phyloP scores from a whole-genome alignment of 2,797 vertebrate species.

The Enteromius afrohamiltoni region DNA sequence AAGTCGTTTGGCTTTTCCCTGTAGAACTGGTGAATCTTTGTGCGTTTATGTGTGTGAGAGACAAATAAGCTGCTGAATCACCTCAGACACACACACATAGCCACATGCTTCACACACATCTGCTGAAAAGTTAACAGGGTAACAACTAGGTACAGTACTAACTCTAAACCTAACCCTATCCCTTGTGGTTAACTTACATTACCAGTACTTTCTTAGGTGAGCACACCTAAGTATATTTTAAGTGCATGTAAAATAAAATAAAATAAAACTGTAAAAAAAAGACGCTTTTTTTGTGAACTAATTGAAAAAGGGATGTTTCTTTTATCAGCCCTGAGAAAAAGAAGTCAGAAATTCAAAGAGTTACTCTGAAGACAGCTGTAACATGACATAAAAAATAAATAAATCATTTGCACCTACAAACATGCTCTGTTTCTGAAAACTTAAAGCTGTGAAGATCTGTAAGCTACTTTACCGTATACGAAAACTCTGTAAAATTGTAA shows the following conservation, averaged over 20 bases:
- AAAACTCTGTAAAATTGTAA: not conserved
- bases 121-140: too few relatives aligned
- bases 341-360: not conserved
- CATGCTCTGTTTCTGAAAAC: not conserved
- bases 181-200: too few relatives aligned
- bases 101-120: too few relatives aligned
- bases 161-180: too few relatives aligned
- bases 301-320: not conserved
- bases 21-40: too few relatives aligned
- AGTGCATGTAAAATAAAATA: too few relatives aligned
- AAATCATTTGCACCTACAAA: not conserved
- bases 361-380: not conserved
- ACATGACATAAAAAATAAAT: not conserved
- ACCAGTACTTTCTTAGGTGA: too few relatives aligned
- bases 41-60: not conserved
- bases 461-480: not conserved
- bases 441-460: not conserved
- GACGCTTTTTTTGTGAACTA: not conserved
- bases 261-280: too few relatives aligned
- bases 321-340: not conserved
- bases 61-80: not conserved
- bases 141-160: too few relatives aligned
- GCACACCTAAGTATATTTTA: too few relatives aligned
- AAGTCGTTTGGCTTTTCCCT: slow-evolving; percentile 9
- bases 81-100: not conserved